Evolutionary conservation across 2,797 vertebrate genomes (phyloP).

Genomic region (Spea hammondii): DNA sequence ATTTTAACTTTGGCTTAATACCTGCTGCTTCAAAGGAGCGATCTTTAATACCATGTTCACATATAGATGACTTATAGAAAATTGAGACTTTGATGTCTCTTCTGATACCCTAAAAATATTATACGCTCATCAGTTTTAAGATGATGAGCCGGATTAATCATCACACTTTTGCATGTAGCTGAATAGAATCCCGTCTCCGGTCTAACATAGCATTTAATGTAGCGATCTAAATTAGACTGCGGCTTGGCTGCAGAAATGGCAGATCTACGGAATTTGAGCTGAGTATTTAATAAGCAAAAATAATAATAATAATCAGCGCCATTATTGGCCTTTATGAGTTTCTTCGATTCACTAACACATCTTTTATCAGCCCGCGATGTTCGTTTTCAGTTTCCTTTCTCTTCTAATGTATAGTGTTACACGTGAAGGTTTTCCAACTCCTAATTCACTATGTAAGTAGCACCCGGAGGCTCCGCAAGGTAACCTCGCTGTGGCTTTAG

Average conservation of each 20-base stretch:
- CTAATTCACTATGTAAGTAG: constrained; percentile 53
- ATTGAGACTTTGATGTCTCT: too few relatives aligned
- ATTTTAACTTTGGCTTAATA: not conserved
- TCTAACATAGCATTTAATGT: not conserved
- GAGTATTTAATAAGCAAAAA: constrained; percentile 35
- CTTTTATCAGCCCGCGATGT: constrained; percentile 35
- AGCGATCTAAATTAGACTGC: constrained; percentile 31
- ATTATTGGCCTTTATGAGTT: not conserved
- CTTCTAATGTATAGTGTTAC: constrained; percentile 54
- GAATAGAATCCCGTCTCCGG: too few relatives aligned
- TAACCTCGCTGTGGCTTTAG: constrained; percentile 53
- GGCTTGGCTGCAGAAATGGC: constrained; percentile 43
- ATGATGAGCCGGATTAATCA: too few relatives aligned
- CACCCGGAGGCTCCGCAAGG: constrained; percentile 50
- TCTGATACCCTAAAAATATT: too few relatives aligned
- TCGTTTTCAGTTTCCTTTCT: constrained; percentile 19
- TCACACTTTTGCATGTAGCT: too few relatives aligned
- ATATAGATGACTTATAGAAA: too few relatives aligned
- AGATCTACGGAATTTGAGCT: constrained; percentile 28
- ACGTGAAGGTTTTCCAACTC: constrained; percentile 55
- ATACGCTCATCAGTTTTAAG: not conserved
- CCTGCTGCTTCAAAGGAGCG: too few relatives aligned
- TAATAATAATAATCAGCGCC: not conserved
- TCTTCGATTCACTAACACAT: not conserved
- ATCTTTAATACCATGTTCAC: too few relatives aligned